Base-by-base conservation (phyloP, 2,797 vertebrate species). In the Parauchenoglanis ngamensis region DNA sequence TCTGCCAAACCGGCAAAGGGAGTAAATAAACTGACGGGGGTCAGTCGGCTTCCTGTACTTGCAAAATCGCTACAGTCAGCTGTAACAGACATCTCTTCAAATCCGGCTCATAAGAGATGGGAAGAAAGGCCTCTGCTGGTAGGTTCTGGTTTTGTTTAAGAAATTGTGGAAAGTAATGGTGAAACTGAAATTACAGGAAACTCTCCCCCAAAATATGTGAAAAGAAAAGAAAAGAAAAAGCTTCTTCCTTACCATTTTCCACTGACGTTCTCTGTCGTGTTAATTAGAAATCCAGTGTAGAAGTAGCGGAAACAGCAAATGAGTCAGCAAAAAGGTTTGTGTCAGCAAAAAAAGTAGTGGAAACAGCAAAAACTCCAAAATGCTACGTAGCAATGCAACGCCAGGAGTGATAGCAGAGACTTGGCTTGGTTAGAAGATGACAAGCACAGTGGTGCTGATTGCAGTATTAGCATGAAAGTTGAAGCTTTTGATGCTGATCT, bases 1-100 rank as follows among this genome's bases (percentile, higher is more conserved):
- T 57, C 90, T 63, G 80, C 89, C 28, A 86, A 85, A 4, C 46
- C n/a, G 28, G 72, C 25, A 83, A 95, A 91, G 68, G 83, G 89
- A 23, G 81, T 86, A 54, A 82, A 63, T 67, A 92, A 84, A 78
- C 72, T 88, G 17, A 83, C 49, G 46, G 91, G 88, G 73, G 84
- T 92, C 15, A 96, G 95, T 88, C 91, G 94, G 15, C 94, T 96
- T 84, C 96, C 96, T 0, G 94, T 96, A 19, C 94, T 95, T 0
- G 92, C 93, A 28, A 96, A 95, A 90, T 92, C 94, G 28, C 86
- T 94, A 63, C 89, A 17, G 72, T 92, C 92, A 65, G 87, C 91
- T 46, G 86, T 90, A 5, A 91, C 72, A 0, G 90, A 93, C 85
- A 92, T 94, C 68, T 72, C 86, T 82, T 90, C 92, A 21, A 90